phyloP scores from a whole-genome alignment of 2,888 invertebrate genomes.

The Drosophila neutralis region DNA sequence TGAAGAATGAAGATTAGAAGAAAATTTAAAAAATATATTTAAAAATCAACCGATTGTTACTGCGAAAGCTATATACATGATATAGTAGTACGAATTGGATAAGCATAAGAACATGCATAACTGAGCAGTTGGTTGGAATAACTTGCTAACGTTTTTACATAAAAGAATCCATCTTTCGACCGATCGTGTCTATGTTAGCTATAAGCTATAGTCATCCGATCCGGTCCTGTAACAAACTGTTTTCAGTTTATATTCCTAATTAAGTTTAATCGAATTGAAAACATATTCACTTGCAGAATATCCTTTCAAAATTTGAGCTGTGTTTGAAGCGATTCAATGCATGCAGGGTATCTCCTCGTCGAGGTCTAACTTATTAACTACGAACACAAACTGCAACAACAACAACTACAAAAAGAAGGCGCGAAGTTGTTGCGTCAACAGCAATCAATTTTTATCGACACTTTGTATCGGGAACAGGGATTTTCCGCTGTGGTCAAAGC shows the following conservation, averaged over 20 bases:
- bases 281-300: not conserved
- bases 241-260: not conserved
- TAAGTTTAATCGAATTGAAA: not conserved
- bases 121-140: not conserved
- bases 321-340: not conserved
- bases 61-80: not conserved
- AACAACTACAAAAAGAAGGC: not conserved
- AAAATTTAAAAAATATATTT: not conserved
- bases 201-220: not conserved
- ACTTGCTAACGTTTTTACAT: not conserved
- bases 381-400: slow-evolving; percentile 1
- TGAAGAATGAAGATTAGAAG: no score
- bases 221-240: not conserved
- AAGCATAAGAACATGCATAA: not conserved
- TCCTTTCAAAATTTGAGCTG: not conserved
- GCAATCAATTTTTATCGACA: slow-evolving; percentile 53
- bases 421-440: slow-evolving; percentile 28
- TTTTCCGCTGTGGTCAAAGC: slow-evolving; percentile 7
- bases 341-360: not conserved
- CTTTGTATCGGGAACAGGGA: slow-evolving; percentile 2
- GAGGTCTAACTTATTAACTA: slow-evolving; percentile 27
- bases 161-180: fast-evolving
- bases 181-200: not conserved
- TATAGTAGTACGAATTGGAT: not conserved
- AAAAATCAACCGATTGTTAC: not conserved